phyloP scores from a whole-genome alignment of 1,140 invertebrate species.

The Neodiprion fabricii region DNA sequence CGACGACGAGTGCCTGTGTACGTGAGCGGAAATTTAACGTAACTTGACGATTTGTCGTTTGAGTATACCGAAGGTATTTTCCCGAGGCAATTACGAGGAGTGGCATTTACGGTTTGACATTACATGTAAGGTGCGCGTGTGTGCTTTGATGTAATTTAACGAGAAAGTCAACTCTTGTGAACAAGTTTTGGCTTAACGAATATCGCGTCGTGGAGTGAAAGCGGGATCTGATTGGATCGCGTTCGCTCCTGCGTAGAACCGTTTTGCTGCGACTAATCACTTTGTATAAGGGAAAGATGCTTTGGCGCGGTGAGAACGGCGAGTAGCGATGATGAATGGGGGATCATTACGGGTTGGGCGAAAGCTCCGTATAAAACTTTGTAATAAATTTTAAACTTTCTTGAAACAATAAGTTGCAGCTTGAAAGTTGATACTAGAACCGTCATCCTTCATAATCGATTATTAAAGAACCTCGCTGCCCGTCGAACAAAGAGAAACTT shows the following conservation, averaged over 20 bases:
- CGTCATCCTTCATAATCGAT: constrained; percentile 54
- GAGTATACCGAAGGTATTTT: too few relatives aligned
- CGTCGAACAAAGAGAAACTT: constrained; percentile 29
- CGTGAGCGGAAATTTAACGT: too few relatives aligned
- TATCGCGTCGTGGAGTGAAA: neutral
- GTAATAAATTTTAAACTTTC: constrained; percentile 51
- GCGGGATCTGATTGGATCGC: neutral
- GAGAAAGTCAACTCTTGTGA: too few relatives aligned
- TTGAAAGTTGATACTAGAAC: constrained; percentile 42
- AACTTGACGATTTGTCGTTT: too few relatives aligned
- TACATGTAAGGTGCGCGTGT: too few relatives aligned
- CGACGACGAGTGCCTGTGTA: too few relatives aligned
- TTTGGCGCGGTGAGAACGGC: neutral
- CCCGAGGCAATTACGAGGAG: too few relatives aligned
- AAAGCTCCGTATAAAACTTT: constrained; percentile 35
- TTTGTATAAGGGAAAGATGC: neutral
- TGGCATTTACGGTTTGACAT: too few relatives aligned
- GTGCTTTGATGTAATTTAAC: too few relatives aligned
- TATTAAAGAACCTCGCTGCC: constrained; percentile 48
- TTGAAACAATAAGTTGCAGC: constrained; percentile 46
- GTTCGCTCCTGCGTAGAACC: neutral
- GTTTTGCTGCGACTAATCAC: constrained; percentile 3
- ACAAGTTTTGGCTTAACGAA: too few relatives aligned
- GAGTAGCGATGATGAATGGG: constrained; percentile 46
- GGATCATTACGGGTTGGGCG: constrained; percentile 40